A percentile compares a stretch with the other conserved stretches of the same genome.
These are phyloP conservation scores for Glaucidium brasilianum DNA, from an alignment of 2,113 vertebrate species.

Conservation along the genomic window DNA sequence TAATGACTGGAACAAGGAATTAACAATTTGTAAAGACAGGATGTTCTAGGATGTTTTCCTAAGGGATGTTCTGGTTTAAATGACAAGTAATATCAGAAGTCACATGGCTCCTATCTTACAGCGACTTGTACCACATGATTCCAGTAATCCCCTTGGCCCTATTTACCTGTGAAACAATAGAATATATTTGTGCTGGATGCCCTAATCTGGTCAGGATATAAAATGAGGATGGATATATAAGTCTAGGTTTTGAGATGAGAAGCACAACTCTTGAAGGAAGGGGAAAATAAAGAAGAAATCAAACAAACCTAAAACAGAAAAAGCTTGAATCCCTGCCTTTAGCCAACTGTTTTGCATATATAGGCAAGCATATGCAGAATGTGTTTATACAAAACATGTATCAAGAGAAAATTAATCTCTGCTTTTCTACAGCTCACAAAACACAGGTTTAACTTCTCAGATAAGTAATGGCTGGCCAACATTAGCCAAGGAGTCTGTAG, in stretches of 20 bases:
- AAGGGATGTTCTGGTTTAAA: constrained; percentile 6
- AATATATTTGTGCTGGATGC: not conserved
- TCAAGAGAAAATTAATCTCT: constrained; percentile 1
- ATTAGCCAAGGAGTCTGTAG: not conserved
- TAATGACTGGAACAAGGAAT: not conserved
- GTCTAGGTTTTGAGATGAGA: not conserved
- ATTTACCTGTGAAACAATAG: not conserved
- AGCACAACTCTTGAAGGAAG: not conserved
- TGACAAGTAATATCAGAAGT: not conserved
- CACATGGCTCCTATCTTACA: not conserved
- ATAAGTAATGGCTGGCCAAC: not conserved
- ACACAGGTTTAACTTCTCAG: not conserved
- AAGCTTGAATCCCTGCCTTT: not conserved
- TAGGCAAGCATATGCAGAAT: not conserved
- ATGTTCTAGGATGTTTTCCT: not conserved
- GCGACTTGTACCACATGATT: not conserved
- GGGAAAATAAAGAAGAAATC: not conserved
- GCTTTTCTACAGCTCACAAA: not conserved
- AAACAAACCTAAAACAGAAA: not conserved
- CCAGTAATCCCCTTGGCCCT: constrained; percentile 3
- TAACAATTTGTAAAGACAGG: not conserved
- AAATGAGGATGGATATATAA: not conserved
- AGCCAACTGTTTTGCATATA: not conserved
- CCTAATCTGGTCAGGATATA: not conserved
- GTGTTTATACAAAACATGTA: not conserved